Conservation (phyloP, 2,113 vertebrate genomes). For the rabbit (Oryctolagus cuniculus) region DNA sequence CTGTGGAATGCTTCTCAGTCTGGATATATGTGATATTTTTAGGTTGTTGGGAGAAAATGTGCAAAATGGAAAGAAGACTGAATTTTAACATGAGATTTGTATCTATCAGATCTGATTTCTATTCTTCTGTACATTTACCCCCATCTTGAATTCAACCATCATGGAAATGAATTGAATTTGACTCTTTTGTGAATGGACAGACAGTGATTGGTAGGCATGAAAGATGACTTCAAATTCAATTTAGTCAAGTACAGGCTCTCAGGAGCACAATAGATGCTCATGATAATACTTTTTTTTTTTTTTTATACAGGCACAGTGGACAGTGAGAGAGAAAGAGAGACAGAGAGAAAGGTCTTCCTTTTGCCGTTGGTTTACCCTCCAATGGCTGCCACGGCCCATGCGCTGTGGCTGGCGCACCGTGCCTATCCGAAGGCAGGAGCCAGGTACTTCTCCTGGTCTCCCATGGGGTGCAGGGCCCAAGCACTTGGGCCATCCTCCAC, state of each 20-base stretch:
- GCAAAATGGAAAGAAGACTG: neutral
- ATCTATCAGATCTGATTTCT: neutral
- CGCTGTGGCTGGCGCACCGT: no score
- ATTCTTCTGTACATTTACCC: neutral
- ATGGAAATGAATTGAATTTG: neutral
- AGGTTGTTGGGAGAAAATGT: neutral
- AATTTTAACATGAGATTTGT: neutral
- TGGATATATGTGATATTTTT: neutral
- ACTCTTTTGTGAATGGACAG: neutral
- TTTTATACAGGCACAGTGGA: no score
- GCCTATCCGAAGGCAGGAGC: no score
- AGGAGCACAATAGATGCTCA: neutral
- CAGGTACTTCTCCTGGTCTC: no score
- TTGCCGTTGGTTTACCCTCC: no score
- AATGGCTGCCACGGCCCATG: no score
- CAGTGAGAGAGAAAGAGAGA: no score
- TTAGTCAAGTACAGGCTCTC: neutral
- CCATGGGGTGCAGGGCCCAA: no score
- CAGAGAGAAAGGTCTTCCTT: no score
- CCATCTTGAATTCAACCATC: neutral
- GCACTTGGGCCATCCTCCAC: no score
- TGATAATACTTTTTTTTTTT: fast-evolving
- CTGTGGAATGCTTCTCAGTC: neutral
- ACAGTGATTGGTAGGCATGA: neutral
- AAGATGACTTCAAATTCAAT: neutral